These are phyloP conservation scores for Rhopilema esculentum DNA, from an alignment of 30 jellyfish, hydroid and myxozoan genomes.

Conservation along the genomic window DNA sequence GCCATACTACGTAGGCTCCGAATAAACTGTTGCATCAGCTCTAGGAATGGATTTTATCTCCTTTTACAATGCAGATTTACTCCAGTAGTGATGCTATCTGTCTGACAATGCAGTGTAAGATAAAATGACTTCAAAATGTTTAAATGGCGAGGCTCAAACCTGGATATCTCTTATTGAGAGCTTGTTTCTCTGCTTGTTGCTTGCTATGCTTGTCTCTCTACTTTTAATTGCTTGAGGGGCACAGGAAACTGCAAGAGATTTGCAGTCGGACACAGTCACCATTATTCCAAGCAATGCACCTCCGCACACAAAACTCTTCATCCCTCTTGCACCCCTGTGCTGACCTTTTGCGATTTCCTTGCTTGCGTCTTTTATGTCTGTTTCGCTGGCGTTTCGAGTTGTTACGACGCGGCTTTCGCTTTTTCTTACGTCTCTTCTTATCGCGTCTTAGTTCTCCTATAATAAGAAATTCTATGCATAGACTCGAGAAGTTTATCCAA, in stretches of 20 bases:
- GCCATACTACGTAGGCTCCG: too few relatives aligned
- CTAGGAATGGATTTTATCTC: too few relatives aligned
- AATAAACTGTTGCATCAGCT: too few relatives aligned
- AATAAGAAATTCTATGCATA: too few relatives aligned
- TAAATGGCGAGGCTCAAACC: background rate
- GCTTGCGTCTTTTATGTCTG: conserved; percentile 33
- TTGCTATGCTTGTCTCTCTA: background rate
- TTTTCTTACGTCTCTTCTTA: conserved; percentile 52
- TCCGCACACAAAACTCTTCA: conserved; percentile 60
- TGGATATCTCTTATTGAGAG: background rate
- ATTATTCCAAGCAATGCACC: conserved; percentile 64
- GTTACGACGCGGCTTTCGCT: conserved; percentile 72
- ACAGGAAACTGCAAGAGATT: conserved; percentile 59
- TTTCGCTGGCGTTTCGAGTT: conserved; percentile 65
- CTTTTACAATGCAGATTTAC: too few relatives aligned
- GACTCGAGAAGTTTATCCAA: too few relatives aligned
- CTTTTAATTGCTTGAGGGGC: conserved; percentile 43
- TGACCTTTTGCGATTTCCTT: conserved; percentile 67
- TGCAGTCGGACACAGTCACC: conserved; percentile 63
- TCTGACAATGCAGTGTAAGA: background rate
- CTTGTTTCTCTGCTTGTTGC: background rate
- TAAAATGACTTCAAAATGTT: background rate
- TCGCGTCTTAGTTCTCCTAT: conserved; percentile 12
- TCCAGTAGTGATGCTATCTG: too few relatives aligned
- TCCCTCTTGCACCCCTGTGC: conserved; percentile 67